Evolutionary conservation across 2,113 vertebrate genomes (phyloP), one percentile per base, ranked within the genome.

Genomic region (Gobius niger): DNA sequence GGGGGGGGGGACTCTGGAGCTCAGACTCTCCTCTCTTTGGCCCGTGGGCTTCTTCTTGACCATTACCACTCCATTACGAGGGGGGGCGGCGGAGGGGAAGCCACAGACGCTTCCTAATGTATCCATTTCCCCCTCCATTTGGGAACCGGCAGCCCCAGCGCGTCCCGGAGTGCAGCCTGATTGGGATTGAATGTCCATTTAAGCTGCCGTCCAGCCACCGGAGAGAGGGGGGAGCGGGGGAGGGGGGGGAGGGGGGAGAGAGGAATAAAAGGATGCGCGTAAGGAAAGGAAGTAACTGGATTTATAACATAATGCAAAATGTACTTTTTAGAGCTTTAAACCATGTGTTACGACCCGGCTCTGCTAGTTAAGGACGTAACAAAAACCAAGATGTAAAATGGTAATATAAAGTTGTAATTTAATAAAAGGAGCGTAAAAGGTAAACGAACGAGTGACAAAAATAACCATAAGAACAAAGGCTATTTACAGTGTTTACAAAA

Each of bases 171-270:
- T 91, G 90, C 87, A 87, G 82, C 77, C 83, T 91, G 91, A 91
- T 91, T 92, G 89, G 90, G 88, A 91, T 90, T 89, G 90, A 92
- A 91, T 91, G 92, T 91, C 88, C 88, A 93, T 92, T 91, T 93
- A 90, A 91, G 90, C 86, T 80, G 82, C 83, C 56, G 66, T 78
- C 81, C 73, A 82, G 86, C 82, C 88, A 88, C 86, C 70, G 52
- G 40, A 19, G 49, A 18, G 41, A 59, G 10, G 46, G 46, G 44
- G 60, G 8, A 51, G 40, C 14, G 24, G 6, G 24, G 24, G 24
- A 65, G 40, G 68, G 63, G 47, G 82, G 62, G 41, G 63, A 70
- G 65, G 42, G 6, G 57, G 47, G 15, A 50, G 40, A 62, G 3
- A 34, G 24, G 24, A 34, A 34, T 34, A 34, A 34, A 34, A 34